Base-by-base conservation (phyloP, 2,888 invertebrate genomes). In the Dryomyza anilis region DNA sequence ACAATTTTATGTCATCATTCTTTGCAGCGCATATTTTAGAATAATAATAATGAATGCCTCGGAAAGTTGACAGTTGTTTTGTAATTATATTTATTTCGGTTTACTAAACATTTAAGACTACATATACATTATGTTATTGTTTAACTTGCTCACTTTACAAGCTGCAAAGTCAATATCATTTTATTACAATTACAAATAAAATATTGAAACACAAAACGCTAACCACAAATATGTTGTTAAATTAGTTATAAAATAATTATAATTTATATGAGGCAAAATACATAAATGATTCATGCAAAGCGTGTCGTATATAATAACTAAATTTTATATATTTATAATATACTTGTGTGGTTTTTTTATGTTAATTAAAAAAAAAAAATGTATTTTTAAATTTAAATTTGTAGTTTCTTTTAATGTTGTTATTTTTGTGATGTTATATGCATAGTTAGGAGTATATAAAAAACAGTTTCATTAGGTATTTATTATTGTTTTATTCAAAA, bases 41-140 rank as follows among this genome's bases (percentile, higher is more conserved):
- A n/a, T n/a, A n/a, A n/a, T n/a, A n/a, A 39, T n/a, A 39, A 8
- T 14, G 2, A 4, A 39, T 39, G 5, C 39, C 4, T 12, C 14
- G 39, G n/a, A 39, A 39, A 33, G 16, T 39, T 39, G 16, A n/a
- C n/a, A 39, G 8, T 39, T 36, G 7, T 29, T 58, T 56, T 57
- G 12, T 57, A 43, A 60, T 39, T 52, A 39, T 52, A 14, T 43
- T 61, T 61, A 53, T 53, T 61, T 61, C 53, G 48, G 27, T 43
- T 53, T 43, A 53, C 61, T 61, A 61, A 53, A 61, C 61, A 61
- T 53, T 61, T 52, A 61, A 61, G 43, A 61, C 61, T 61, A 61
- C 61, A 53, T 53, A 43, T 61, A 61, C 43, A 53, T 52, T 19
- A 36, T 39, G 23, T 61, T 61, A 61, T 16, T 52, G 27, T 61